Conservation (phyloP, 2,113 vertebrate genomes). For the Pelvicachromis taeniatus region DNA sequence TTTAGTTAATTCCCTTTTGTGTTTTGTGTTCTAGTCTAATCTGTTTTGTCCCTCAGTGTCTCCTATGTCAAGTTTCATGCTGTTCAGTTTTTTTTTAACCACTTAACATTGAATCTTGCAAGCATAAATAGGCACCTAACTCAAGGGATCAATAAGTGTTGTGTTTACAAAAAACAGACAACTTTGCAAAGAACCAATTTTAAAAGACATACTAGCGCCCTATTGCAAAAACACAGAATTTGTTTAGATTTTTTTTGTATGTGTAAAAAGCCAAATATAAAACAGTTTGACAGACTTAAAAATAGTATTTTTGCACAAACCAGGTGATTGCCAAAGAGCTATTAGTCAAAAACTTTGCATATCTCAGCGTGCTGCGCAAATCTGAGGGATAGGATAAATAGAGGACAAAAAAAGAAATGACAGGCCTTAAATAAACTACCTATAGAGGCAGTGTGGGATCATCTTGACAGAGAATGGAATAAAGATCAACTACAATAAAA, state of each 20-base stretch:
- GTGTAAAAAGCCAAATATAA: too few relatives aligned
- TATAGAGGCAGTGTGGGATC: neutral
- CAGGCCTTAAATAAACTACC: neutral
- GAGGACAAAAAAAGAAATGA: neutral
- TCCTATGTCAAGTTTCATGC: rapidly evolving
- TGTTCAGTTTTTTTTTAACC: too few relatives aligned
- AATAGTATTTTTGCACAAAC: neutral
- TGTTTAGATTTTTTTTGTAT: too few relatives aligned
- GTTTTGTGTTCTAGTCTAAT: neutral
- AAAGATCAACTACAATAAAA: neutral
- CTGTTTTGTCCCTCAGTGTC: neutral
- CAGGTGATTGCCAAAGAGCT: neutral
- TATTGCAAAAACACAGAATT: too few relatives aligned
- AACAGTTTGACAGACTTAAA: too few relatives aligned
- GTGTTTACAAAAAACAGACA: too few relatives aligned
- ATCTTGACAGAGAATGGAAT: neutral
- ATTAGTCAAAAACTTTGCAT: neutral
- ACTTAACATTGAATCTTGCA: too few relatives aligned
- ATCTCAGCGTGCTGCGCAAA: neutral
- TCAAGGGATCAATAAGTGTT: too few relatives aligned
- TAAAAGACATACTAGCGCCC: too few relatives aligned
- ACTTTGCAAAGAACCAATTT: too few relatives aligned
- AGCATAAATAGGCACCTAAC: too few relatives aligned
- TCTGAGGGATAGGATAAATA: rapidly evolving
- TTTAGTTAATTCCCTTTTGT: neutral